Base-by-base conservation (phyloP, 2,113 vertebrate genomes). In the Ploceus nigricollis region DNA sequence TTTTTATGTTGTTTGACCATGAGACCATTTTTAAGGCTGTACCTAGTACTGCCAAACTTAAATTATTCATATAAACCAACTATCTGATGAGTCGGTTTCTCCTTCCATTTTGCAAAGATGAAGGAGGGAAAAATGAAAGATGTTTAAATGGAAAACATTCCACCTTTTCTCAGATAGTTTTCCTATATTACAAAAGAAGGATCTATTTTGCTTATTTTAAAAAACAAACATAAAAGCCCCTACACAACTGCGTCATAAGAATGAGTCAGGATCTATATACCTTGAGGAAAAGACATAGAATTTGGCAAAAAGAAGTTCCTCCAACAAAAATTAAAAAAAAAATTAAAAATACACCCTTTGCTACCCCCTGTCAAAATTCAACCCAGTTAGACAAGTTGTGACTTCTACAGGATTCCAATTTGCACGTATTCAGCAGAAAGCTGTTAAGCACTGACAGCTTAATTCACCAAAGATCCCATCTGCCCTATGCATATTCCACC, bases 391-490 rank as follows among this genome's bases (percentile, higher is more conserved):
- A 82, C 40, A 80, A 96, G 58, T 77, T 80, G 66, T 37, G 75
- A 92, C 70, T 96, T 85, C 24, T 16, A 1, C 27, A 0, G 1
- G 2, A 51, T 90, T 85, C 75, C 35, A 82, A 87, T 94, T 85
- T 89, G 92, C 82, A 85, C 25, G 3, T 69, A 60, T 60, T 76
- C 82, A 75, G 60, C 65, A 82, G 57, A 95, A 93, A 82, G 69
- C 81, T 89, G 48, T 82, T 63, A 81, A 80, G 73, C 60, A 82
- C 61, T 65, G 63, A 88, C 79, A 94, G 58, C 58, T 86, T 82
- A 94, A 92, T 95, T 82, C 90, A 94, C 48, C 28, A 11, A 92
- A 90, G 85, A 90, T 89, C 50, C 61, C 82, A 86, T 37, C 66
- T 70, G 50, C 71, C 79, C 85, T 69, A 68, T 82, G 57, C 75